Evolutionary conservation across 2,888 invertebrate genomes (phyloP).

Genomic region (Spicauda simplicius): DNA sequence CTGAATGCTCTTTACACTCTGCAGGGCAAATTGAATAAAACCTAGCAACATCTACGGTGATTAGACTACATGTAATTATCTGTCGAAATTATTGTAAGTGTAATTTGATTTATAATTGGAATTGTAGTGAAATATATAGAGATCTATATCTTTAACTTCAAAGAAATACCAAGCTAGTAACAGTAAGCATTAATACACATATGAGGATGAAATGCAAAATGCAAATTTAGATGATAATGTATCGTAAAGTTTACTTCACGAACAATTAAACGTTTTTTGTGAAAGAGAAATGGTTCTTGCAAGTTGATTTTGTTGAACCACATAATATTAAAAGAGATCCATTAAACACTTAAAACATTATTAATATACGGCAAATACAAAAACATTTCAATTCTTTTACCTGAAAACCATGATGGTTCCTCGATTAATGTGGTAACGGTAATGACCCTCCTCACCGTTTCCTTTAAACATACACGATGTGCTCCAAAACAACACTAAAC

Average conservation of each 20-base stretch:
- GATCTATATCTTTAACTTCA: no score
- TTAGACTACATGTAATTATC: not conserved
- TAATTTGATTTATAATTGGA: no score
- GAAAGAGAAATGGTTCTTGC: no score
- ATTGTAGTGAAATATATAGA: no score
- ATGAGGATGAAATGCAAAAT: no score
- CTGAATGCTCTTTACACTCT: constrained; percentile 30
- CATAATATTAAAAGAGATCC: no score
- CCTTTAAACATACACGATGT: constrained; percentile 39
- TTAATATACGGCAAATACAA: constrained; percentile 6
- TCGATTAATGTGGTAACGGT: constrained; percentile 36
- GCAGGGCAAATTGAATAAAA: constrained; percentile 25
- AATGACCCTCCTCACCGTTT: constrained; percentile 36
- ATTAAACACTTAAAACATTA: not conserved
- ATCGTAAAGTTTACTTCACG: no score
- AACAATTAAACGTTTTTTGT: no score
- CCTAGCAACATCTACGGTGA: not conserved
- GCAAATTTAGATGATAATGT: no score
- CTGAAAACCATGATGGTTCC: constrained; percentile 23
- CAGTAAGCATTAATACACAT: no score
- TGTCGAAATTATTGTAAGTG: not conserved
- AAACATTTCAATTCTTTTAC: constrained; percentile 28
- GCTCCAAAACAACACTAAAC: constrained; percentile 42
- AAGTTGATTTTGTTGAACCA: no score
- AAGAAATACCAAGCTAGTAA: no score